Evolutionary conservation across 1,140 invertebrate genomes (phyloP).

Genomic region (Apis cerana): DNA sequence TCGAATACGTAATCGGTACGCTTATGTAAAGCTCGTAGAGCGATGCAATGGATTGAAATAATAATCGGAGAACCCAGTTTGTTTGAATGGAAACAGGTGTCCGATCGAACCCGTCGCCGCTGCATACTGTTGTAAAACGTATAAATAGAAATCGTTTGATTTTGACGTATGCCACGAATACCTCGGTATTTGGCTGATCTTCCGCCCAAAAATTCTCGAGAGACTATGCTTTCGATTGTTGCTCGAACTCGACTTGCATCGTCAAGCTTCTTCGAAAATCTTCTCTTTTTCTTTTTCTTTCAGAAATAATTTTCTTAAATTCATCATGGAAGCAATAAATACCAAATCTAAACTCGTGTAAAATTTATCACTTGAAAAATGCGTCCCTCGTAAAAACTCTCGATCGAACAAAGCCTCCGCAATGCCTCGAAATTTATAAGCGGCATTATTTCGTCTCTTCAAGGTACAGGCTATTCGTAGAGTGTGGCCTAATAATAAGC

Average conservation of each 20-base stretch:
- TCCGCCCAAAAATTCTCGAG: slow-evolving; percentile 36
- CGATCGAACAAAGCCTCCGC: background rate
- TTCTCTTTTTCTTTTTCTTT: background rate
- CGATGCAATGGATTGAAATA: slow-evolving; percentile 57
- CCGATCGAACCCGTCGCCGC: slow-evolving; percentile 63
- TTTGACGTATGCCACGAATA: slow-evolving; percentile 71
- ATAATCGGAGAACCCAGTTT: slow-evolving; percentile 60
- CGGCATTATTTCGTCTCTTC: slow-evolving; percentile 39
- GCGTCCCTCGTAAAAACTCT: background rate
- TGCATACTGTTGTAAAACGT: slow-evolving; percentile 62
- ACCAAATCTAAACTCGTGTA: background rate
- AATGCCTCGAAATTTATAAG: slow-evolving; percentile 30
- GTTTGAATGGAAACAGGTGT: slow-evolving; percentile 70
- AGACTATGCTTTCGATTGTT: slow-evolving; percentile 23
- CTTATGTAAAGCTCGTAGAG: slow-evolving; percentile 21
- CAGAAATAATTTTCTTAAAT: too few species aligned
- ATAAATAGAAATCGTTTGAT: slow-evolving; percentile 77
- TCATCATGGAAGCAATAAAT: too few species aligned
- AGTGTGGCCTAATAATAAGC: slow-evolving; percentile 49
- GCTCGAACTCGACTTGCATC: background rate
- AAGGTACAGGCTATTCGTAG: slow-evolving; percentile 51
- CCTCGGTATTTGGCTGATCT: slow-evolving; percentile 67
- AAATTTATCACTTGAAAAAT: background rate
- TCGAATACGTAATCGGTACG: slow-evolving; percentile 1
- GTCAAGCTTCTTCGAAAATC: background rate